Conservation (phyloP, 1,140 invertebrate species). For the Papilio aristodemus region DNA sequence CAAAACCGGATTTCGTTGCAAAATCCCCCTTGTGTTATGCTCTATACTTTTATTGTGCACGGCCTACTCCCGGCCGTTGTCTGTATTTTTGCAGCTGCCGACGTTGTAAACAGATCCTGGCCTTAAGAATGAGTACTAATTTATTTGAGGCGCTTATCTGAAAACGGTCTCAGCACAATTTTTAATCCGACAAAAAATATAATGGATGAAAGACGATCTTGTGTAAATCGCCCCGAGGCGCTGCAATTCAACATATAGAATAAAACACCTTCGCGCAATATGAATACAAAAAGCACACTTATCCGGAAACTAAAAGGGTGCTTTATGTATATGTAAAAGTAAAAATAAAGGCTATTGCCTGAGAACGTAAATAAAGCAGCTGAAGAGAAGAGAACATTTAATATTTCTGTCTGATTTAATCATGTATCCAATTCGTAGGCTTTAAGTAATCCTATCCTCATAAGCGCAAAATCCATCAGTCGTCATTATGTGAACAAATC, state of each 20-base stretch:
- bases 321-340: neutral
- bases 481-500: conserved; percentile 69
- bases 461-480: conserved; percentile 69
- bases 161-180: conserved; percentile 52
- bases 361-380: too few relatives aligned
- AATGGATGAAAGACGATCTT: conserved; percentile 71
- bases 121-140: conserved; percentile 55
- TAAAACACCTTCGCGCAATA: conserved; percentile 11
- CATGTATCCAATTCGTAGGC: conserved; percentile 52
- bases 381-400: conserved; percentile 36
- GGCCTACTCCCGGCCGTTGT: conserved; percentile 38
- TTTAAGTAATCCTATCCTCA: conserved; percentile 66
- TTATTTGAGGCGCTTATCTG: conserved; percentile 55
- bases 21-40: conserved; percentile 48
- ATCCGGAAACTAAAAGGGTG: too few relatives aligned
- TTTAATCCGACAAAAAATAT: conserved; percentile 63
- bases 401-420: conserved; percentile 65
- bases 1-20: conserved; percentile 34
- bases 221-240: neutral
- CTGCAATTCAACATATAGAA: conserved; percentile 4
- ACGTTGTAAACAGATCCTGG: conserved; percentile 49
- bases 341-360: too few relatives aligned
- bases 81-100: conserved; percentile 47
- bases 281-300: conserved; percentile 12
- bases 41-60: conserved; percentile 34